These are phyloP conservation scores for Neopipo cinnamomea DNA, from an alignment of 2,113 vertebrate species.

Conservation along the genomic window DNA sequence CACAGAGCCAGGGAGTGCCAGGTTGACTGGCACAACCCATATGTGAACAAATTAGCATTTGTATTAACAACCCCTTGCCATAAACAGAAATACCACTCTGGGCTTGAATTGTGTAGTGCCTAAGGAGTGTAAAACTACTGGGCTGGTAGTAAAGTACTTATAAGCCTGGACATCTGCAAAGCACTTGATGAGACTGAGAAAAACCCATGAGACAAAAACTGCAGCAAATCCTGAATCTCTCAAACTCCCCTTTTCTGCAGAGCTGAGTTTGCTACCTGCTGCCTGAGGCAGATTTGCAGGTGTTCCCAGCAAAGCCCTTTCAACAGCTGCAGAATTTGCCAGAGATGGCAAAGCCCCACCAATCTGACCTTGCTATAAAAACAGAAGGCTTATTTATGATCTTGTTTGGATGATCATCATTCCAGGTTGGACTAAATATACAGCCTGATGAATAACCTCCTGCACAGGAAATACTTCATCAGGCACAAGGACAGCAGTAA, in stretches of 20 bases:
- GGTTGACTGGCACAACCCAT: not conserved
- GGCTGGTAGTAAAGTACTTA: not conserved
- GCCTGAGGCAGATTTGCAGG: not conserved
- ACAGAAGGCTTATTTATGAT: not conserved
- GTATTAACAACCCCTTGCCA: not conserved
- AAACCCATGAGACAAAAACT: not conserved
- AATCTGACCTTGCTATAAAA: not conserved
- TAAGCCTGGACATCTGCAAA: not conserved
- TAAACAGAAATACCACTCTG: not conserved
- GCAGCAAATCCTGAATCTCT: not conserved
- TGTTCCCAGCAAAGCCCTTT: not conserved
- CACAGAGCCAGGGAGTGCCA: not conserved
- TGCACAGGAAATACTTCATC: not conserved
- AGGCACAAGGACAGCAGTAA: not conserved
- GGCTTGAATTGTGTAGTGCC: not conserved
- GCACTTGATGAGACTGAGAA: not conserved
- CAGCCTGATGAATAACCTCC: not conserved
- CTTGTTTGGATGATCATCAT: not conserved
- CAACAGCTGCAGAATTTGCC: not conserved
- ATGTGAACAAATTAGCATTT: not conserved
- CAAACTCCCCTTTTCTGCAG: not conserved
- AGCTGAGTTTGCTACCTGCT: not conserved
- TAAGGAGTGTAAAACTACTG: not conserved
- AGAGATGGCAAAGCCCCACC: not conserved
- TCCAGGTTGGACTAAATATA: not conserved